These are phyloP conservation scores for Zosterops pallidus DNA, from an alignment of 2,113 vertebrate genomes.

Conservation along the genomic window DNA sequence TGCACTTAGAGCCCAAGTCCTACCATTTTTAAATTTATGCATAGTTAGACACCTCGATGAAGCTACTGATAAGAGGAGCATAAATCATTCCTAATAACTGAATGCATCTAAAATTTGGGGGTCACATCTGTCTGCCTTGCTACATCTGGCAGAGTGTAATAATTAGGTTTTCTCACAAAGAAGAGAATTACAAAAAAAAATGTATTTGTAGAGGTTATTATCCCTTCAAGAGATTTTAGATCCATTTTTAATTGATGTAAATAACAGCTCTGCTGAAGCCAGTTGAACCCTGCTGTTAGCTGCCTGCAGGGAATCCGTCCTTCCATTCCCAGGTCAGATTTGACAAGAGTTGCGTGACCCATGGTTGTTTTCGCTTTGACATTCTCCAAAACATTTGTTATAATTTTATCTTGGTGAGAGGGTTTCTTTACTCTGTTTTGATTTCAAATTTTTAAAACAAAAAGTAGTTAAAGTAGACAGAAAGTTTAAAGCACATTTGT, in stretches of 20 bases:
- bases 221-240: background rate
- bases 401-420: background rate
- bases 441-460: background rate
- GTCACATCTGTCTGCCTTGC: slow-evolving; percentile 7
- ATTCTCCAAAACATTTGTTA: background rate
- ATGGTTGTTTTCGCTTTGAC: background rate
- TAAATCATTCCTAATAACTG: slow-evolving; percentile 1
- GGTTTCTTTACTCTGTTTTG: background rate
- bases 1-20: background rate
- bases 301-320: background rate
- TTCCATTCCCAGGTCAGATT: background rate
- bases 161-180: slow-evolving; percentile 12
- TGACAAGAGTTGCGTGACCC: background rate
- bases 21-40: background rate
- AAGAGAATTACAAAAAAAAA: background rate
- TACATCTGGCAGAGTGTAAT: slow-evolving; percentile 19
- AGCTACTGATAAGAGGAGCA: background rate
- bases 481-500: background rate
- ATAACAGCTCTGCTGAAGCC: background rate
- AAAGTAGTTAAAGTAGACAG: background rate
- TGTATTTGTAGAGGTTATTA: background rate
- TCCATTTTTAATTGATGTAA: slow-evolving; percentile 1
- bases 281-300: background rate
- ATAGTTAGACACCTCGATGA: background rate
- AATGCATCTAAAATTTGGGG: slow-evolving; percentile 4